Conservation (phyloP, 1,140 invertebrate species). For the Drosophila nikananu region DNA sequence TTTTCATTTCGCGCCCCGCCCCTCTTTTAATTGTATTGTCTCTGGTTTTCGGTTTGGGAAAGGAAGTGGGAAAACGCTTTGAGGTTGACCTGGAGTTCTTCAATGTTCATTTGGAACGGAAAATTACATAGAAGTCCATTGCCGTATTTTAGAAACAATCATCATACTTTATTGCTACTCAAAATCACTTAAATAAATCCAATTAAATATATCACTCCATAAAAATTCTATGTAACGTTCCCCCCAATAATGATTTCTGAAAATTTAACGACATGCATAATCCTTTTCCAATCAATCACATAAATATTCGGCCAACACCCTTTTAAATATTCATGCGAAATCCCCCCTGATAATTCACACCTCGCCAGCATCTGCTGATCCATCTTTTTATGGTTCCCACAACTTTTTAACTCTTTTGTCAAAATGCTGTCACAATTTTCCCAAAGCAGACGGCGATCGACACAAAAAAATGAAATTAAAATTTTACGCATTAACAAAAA, state of each 20-base stretch:
- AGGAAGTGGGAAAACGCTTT: conserved; percentile 6
- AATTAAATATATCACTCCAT: background rate
- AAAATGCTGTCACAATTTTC: conserved; percentile 71
- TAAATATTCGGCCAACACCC: conserved; percentile 3
- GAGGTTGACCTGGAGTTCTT: background rate
- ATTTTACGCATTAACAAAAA: conserved; percentile 79
- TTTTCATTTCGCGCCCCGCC: conserved; percentile 37
- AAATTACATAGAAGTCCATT: too few species aligned
- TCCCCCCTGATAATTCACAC: conserved; percentile 57
- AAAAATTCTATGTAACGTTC: background rate
- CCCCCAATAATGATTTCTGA: background rate
- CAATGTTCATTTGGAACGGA: background rate
- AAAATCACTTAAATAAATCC: background rate
- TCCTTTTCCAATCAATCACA: conserved; percentile 17
- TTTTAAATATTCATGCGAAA: conserved; percentile 6
- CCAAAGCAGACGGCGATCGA: conserved; percentile 51
- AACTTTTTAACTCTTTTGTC: conserved; percentile 83
- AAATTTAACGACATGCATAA: conserved; percentile 8
- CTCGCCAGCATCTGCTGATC: conserved; percentile 57
- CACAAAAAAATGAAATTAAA: conserved; percentile 80
- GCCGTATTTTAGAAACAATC: too few species aligned
- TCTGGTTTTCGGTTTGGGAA: conserved; percentile 34
- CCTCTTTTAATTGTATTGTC: conserved; percentile 62
- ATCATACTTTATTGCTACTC: background rate
- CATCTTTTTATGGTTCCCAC: conserved; percentile 57